Percentiles rank a stretch among this genome's conserved stretches.
Evolutionary conservation across 2,113 vertebrate species (phyloP).

Genomic region (Mustelus asterias): DNA sequence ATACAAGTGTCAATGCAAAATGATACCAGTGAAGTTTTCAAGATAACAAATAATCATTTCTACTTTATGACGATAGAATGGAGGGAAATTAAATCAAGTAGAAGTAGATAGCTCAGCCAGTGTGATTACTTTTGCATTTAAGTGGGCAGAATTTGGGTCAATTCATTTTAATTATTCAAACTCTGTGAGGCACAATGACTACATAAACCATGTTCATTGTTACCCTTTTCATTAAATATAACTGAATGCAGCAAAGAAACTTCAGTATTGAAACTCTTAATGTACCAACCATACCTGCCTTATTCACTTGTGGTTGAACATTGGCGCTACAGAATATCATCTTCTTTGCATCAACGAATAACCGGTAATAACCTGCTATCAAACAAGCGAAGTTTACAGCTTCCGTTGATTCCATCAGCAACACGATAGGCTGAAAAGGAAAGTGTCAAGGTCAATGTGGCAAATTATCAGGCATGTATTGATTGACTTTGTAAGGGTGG

Average conservation of each 20-base stretch:
- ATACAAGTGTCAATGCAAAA: not conserved
- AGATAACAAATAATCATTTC: not conserved
- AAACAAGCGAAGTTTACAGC: constrained; percentile 93
- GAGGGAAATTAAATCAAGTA: not conserved
- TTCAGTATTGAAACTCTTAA: constrained; percentile 32
- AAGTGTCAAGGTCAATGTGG: not conserved
- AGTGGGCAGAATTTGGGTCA: not conserved
- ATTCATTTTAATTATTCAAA: not conserved
- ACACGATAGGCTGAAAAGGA: constrained; percentile 75
- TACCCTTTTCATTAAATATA: not conserved
- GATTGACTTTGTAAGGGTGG: not conserved
- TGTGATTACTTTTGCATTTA: not conserved
- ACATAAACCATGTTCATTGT: not conserved
- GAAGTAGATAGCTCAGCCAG: not conserved
- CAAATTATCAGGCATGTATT: not conserved
- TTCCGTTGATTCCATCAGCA: constrained; percentile 98
- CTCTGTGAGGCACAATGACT: not conserved
- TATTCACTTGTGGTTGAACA: constrained; percentile 85
- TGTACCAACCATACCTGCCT: constrained; percentile 82
- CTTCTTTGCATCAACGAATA: constrained; percentile 91
- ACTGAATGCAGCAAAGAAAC: not conserved
- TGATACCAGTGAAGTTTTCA: not conserved
- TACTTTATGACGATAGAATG: not conserved
- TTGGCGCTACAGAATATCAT: constrained; percentile 77
- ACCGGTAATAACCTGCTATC: constrained; percentile 93